Base-by-base conservation (phyloP, 2,797 vertebrate genomes). In the Manis javanica region DNA sequence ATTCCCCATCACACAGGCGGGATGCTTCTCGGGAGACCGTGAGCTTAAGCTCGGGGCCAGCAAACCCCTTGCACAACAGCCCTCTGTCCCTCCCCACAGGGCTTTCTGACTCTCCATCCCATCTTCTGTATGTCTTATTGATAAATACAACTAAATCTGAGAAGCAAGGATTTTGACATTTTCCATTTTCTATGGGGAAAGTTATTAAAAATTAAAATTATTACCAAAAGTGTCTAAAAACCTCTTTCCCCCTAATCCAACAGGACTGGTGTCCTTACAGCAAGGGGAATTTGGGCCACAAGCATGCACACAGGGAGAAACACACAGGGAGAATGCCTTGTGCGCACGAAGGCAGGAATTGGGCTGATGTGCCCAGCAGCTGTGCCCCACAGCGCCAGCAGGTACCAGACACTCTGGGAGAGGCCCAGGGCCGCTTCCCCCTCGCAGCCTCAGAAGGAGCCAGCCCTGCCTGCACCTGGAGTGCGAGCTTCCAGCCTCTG, bases 1-100 rank as follows among this genome's bases (percentile, higher is more conserved):
- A 0, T 7, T 29, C 3, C 5, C 1, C 1, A 1, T 1, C 14
- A 19, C 8, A 7, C 10, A 18, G 5, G 0, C 29, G 1, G 31
- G 34, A 5, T 0, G 24, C 46, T 51, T 21, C 31, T 7, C 2
- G 2, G n/a, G 29, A 13, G 49, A 9, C 1, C 12, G 0, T 7
- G 68, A 31, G 78, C 23, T 19, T 24, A 49, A 29, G 72, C 5
- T 61, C 29, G 24, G 15, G 0, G 7, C 26, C 29, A 12, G 46
- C 11, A 21, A 49, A 53, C 23, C 24, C 10, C 59, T 24, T 31
- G 26, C 15, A 0, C 1, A 13, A 16, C 3, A 23, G 5, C 21
- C n/a, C 18, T 87, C 61, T 42, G 29, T 0, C 85, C 11, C 9
- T 6, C n/a, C 18, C 26, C 1, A 2, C 8, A 3, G 23, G 53